Evolutionary conservation across 2,797 vertebrate species (phyloP).

Genomic region (Hydrocynus forskahlii): DNA sequence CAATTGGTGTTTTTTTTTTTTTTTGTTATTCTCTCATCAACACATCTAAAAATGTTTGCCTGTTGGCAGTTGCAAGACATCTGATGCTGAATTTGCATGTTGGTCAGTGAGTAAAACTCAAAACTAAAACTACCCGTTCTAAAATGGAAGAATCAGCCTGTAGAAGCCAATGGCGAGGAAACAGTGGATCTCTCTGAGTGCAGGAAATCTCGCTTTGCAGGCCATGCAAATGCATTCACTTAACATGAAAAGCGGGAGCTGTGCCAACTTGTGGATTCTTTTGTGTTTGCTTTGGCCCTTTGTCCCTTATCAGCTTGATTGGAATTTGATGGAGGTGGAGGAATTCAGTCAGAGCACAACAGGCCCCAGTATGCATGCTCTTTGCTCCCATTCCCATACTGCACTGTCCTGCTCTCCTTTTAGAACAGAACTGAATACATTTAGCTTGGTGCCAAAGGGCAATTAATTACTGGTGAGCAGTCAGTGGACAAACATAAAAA

Average conservation of each 20-base stretch:
- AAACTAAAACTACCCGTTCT: not conserved
- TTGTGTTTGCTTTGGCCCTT: not conserved
- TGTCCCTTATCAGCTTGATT: slow-evolving; percentile 18
- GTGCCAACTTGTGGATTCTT: slow-evolving; percentile 18
- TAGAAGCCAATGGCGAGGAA: not conserved
- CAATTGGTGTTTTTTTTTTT: slow-evolving; percentile 13
- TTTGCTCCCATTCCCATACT: not conserved
- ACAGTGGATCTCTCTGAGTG: not conserved
- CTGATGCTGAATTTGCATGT: slow-evolving; percentile 15
- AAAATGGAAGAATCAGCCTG: not conserved
- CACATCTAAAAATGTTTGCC: not conserved
- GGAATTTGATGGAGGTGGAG: slow-evolving; percentile 1
- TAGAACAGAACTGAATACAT: not conserved
- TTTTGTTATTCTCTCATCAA: slow-evolving; percentile 13
- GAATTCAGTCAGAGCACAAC: not conserved
- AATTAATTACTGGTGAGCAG: not conserved
- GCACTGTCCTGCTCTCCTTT: not conserved
- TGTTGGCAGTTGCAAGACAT: not conserved
- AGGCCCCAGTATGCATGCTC: not conserved
- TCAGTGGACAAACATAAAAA: not conserved
- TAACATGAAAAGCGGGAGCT: not conserved
- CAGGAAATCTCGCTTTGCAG: slow-evolving; percentile 2
- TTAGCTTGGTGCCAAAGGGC: not conserved
- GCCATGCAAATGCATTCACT: slow-evolving; percentile 6
- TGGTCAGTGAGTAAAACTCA: not conserved